Percentiles rank a stretch among this genome's conserved stretches.
Conservation (phyloP, 2,888 invertebrate species). For the Automeris io region DNA sequence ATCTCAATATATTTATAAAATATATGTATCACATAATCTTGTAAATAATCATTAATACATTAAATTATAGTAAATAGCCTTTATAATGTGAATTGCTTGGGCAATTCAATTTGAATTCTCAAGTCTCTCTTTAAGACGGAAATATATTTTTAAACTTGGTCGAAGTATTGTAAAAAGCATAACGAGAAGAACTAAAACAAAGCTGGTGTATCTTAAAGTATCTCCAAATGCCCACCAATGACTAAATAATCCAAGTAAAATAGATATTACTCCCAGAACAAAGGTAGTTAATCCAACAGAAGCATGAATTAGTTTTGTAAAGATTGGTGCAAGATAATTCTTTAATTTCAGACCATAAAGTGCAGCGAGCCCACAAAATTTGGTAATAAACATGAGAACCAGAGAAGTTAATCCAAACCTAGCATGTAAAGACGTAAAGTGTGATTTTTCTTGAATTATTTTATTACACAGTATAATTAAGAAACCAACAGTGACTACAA, state of each 20-base stretch:
- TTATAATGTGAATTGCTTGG: too few relatives aligned
- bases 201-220: slow-evolving; percentile 44
- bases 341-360: slow-evolving; percentile 65
- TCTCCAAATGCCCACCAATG: slow-evolving; percentile 63
- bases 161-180: slow-evolving; percentile 58
- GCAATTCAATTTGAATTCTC: slow-evolving; percentile 53
- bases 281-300: slow-evolving; percentile 57
- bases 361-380: slow-evolving; percentile 61
- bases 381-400: slow-evolving; percentile 55
- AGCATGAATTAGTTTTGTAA: slow-evolving; percentile 64
- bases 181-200: slow-evolving; percentile 46
- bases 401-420: slow-evolving; percentile 64
- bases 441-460: slow-evolving; percentile 42
- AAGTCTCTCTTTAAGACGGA: slow-evolving; percentile 62
- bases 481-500: slow-evolving; percentile 49
- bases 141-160: slow-evolving; percentile 64
- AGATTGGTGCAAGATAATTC: slow-evolving; percentile 60
- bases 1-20: too few relatives aligned
- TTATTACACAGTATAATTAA: slow-evolving; percentile 61
- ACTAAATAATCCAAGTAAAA: slow-evolving; percentile 56
- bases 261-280: slow-evolving; percentile 54
- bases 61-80: too few relatives aligned
- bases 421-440: slow-evolving; percentile 57
- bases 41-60: too few relatives aligned
- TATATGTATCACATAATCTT: too few relatives aligned